These are phyloP conservation scores for Hylia prasina DNA, from an alignment of 2,113 vertebrate genomes.

Conservation along the genomic window DNA sequence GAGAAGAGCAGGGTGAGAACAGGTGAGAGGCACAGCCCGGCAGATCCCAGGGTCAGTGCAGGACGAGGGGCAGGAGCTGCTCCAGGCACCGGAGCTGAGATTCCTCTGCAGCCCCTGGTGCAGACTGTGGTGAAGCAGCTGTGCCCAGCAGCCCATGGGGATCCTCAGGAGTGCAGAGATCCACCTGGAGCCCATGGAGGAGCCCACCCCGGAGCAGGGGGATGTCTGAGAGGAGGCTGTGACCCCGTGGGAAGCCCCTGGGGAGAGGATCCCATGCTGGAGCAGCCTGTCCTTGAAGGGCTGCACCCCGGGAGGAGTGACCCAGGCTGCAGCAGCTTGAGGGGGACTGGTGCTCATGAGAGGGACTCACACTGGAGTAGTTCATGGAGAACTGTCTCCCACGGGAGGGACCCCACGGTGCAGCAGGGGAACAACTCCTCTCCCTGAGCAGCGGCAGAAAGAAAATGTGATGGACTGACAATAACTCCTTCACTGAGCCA, in stretches of 20 bases:
- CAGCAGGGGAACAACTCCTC: neutral
- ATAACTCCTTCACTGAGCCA: rapidly evolving
- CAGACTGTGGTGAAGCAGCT: neutral
- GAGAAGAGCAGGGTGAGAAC: neutral
- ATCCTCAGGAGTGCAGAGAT: neutral
- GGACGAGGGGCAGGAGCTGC: neutral
- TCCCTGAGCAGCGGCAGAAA: neutral
- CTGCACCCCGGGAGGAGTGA: neutral
- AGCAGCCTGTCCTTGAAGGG: neutral
- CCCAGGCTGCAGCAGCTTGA: neutral
- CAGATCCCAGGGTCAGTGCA: neutral
- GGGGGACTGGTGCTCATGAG: neutral
- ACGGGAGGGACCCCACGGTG: rapidly evolving
- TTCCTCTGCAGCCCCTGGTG: neutral
- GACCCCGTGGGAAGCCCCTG: rapidly evolving
- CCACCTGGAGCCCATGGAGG: neutral
- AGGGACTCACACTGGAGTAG: neutral
- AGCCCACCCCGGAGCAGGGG: neutral
- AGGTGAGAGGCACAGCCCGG: neutral
- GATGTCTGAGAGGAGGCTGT: neutral
- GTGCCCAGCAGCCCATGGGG: neutral
- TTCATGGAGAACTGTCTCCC: neutral
- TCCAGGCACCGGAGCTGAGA: neutral
- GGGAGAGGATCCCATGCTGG: neutral
- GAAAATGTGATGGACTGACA: neutral